A percentile compares a stretch with the other conserved stretches of the same genome.
These are phyloP conservation scores for Percina caprodes DNA, from an alignment of 2,113 vertebrate genomes.

Conservation along the genomic window DNA sequence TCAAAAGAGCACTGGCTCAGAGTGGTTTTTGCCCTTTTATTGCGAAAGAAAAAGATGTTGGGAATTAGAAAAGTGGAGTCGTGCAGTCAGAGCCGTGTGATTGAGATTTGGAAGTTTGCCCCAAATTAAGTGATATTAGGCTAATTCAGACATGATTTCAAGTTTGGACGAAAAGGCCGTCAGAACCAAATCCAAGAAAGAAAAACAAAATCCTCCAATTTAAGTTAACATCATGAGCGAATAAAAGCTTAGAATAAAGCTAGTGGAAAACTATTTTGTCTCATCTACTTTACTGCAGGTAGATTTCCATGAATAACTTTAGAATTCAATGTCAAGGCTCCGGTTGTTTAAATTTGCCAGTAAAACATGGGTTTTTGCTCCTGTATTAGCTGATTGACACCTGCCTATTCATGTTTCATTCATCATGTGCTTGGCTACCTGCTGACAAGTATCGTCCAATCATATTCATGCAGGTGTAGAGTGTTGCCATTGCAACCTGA, in stretches of 20 bases:
- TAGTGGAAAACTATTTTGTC: neutral
- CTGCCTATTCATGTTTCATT: neutral
- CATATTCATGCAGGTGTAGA: neutral
- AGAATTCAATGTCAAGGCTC: neutral
- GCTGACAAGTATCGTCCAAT: neutral
- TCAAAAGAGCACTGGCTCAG: neutral
- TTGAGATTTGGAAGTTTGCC: neutral
- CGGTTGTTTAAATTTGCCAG: neutral
- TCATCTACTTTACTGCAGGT: no score
- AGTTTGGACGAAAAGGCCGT: no score
- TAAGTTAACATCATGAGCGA: neutral
- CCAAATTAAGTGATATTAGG: neutral
- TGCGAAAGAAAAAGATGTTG: neutral
- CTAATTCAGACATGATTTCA: neutral
- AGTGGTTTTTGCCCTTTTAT: neutral
- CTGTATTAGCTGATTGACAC: neutral
- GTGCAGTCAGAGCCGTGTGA: neutral
- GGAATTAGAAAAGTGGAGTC: slow-evolving; percentile 6
- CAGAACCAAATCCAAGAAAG: neutral
- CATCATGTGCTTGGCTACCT: neutral
- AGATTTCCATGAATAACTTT: neutral
- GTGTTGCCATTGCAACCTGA: neutral
- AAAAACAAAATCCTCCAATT: neutral
- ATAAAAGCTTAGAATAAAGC: neutral
- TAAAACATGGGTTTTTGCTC: neutral